phyloP scores from a whole-genome alignment of 1,140 invertebrate genomes.

The Drosophila grimshawi region DNA sequence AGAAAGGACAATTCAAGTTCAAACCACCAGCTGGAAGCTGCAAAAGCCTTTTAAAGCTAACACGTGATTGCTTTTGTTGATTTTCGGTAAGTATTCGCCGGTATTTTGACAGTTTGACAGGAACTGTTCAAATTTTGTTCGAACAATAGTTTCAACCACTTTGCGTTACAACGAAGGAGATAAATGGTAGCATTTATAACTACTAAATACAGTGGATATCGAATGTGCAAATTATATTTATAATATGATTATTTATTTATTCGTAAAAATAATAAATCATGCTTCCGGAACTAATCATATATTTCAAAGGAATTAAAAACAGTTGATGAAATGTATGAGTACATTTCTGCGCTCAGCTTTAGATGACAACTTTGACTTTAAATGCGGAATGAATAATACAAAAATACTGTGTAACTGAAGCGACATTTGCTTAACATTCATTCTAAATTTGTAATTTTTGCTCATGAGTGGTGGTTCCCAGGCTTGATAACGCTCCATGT shows the following conservation, averaged over 20 bases:
- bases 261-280: no score
- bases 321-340: no score
- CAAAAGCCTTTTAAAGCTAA: slow-evolving; percentile 1
- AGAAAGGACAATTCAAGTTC: slow-evolving; percentile 74
- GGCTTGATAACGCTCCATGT: slow-evolving; percentile 18
- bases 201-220: not conserved
- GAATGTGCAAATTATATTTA: not conserved
- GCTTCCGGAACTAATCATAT: no score
- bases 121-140: slow-evolving; percentile 22
- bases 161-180: slow-evolving; percentile 1
- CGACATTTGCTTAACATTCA: not conserved
- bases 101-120: slow-evolving; percentile 48
- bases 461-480: not conserved
- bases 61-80: slow-evolving; percentile 36
- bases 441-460: not conserved
- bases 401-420: not conserved
- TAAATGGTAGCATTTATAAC: not conserved
- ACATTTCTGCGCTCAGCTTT: no score
- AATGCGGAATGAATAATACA: not conserved
- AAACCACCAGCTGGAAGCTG: slow-evolving; percentile 62
- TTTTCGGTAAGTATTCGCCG: slow-evolving; percentile 66
- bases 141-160: slow-evolving; percentile 14
- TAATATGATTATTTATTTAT: not conserved
- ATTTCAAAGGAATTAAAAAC: no score
- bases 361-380: not conserved